A percentile compares a stretch with the other conserved stretches of the same genome.
These are phyloP conservation scores for Nomada flava DNA, from an alignment of 2,888 invertebrate species.

Conservation along the genomic window DNA sequence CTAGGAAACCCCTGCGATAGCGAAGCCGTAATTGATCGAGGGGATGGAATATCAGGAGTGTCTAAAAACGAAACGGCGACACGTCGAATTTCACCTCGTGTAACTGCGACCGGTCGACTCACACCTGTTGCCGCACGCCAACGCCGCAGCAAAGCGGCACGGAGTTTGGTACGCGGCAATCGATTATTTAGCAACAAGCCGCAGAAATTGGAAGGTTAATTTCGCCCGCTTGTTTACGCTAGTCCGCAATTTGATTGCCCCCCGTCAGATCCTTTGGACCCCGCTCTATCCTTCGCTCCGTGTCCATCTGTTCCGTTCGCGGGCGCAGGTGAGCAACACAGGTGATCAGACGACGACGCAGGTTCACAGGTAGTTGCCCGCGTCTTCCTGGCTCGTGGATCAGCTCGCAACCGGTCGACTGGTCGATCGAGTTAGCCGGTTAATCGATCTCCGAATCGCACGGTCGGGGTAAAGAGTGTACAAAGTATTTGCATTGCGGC, in stretches of 20 bases:
- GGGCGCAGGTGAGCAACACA: background rate
- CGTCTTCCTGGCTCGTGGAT: conserved; percentile 41
- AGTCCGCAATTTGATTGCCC: conserved; percentile 76
- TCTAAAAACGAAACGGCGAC: background rate
- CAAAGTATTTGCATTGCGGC: conserved; percentile 25
- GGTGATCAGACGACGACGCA: background rate
- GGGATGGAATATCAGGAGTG: too few species aligned
- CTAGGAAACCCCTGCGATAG: too few species aligned
- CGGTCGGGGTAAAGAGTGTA: background rate
- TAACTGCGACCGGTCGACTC: conserved; percentile 69
- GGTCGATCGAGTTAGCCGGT: conserved; percentile 39
- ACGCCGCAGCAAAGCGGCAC: conserved; percentile 62
- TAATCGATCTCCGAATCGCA: conserved; percentile 19
- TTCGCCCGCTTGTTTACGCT: conserved; percentile 78
- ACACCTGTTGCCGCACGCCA: conserved; percentile 78
- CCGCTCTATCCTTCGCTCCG: background rate
- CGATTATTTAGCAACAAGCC: conserved; percentile 82
- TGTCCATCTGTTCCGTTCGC: conserved; percentile 28
- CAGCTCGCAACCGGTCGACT: conserved; percentile 34
- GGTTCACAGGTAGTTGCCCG: conserved; percentile 37
- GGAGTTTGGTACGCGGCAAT: conserved; percentile 75
- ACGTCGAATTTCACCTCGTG: conserved; percentile 65
- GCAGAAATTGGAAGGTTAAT: conserved; percentile 81
- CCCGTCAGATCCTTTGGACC: conserved; percentile 6
- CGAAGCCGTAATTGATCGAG: background rate